Percentiles rank a stretch among this genome's conserved stretches.
These are phyloP conservation scores for Cosmia trapezina DNA, from an alignment of 2,888 invertebrate species.

Conservation along the genomic window DNA sequence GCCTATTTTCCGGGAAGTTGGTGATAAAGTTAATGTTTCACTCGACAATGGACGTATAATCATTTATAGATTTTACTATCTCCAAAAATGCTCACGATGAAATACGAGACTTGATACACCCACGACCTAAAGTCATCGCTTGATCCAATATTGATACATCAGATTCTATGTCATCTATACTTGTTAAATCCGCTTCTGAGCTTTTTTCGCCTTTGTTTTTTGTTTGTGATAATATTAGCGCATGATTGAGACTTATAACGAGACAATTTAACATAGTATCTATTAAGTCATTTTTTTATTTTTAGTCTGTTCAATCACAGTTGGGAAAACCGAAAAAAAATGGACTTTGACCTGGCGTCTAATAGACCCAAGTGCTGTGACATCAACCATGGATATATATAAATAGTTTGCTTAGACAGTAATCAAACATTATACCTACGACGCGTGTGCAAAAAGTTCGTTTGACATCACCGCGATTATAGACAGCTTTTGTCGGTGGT, in stretches of 20 bases:
- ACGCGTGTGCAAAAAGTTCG: constrained; percentile 39
- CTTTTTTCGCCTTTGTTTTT: constrained; percentile 82
- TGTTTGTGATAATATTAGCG: constrained; percentile 88
- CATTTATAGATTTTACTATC: constrained; percentile 40
- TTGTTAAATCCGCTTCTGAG: constrained; percentile 87
- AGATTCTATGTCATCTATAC: constrained; percentile 82
- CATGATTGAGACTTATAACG: constrained; percentile 87
- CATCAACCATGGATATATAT: constrained; percentile 52
- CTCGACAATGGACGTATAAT: constrained; percentile 20
- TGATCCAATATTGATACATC: constrained; percentile 83
- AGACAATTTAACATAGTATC: constrained; percentile 83
- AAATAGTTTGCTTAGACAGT: constrained; percentile 40
- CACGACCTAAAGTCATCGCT: constrained; percentile 73
- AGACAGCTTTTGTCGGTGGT: constrained; percentile 1
- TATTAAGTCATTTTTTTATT: constrained; percentile 86
- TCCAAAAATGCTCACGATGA: constrained; percentile 38
- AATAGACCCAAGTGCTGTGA: constrained; percentile 60
- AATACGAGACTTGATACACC: constrained; percentile 46
- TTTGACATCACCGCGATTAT: constrained; percentile 44
- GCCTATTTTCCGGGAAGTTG: constrained; percentile 54
- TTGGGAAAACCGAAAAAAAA: constrained; percentile 78
- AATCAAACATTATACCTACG: constrained; percentile 31
- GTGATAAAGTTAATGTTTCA: constrained; percentile 57
- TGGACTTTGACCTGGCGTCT: constrained; percentile 72
- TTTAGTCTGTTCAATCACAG: constrained; percentile 80